Conservation (phyloP, 2,113 vertebrate species). For the Sylvilagus bachmani region DNA sequence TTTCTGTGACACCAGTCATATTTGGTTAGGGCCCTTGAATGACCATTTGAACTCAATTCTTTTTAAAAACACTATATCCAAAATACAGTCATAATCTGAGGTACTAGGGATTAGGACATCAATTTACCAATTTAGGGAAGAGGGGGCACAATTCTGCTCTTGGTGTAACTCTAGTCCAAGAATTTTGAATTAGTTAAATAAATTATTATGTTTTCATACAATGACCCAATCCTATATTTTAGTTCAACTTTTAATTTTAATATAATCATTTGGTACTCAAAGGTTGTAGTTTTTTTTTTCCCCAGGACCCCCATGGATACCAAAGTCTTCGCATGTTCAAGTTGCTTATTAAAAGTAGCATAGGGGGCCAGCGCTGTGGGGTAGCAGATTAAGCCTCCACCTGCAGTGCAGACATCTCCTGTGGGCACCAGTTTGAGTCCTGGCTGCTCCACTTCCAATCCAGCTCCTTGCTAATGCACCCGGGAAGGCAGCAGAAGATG, state of each 20-base stretch:
- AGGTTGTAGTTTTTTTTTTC: background rate
- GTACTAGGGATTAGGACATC: background rate
- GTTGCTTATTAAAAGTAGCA: background rate
- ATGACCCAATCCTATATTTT: background rate
- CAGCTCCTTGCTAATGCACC: no score
- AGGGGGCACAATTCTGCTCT: background rate
- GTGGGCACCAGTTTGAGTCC: no score
- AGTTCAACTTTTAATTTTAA: background rate
- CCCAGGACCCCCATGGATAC: background rate
- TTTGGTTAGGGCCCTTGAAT: background rate
- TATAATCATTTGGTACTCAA: background rate
- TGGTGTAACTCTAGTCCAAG: background rate
- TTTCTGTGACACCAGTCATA: background rate
- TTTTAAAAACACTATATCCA: background rate
- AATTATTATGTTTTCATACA: background rate
- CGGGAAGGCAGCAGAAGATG: no score
- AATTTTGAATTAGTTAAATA: constrained; percentile 18
- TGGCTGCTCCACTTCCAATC: no score
- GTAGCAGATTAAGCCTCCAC: no score
- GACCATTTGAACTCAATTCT: constrained; percentile 15
- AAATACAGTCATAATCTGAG: background rate
- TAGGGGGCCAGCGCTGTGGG: no score
- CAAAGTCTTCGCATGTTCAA: background rate
- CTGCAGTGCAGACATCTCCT: no score
- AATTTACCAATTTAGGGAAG: background rate